Evolutionary conservation across 2,113 vertebrate genomes (phyloP), one percentile per base, ranked within the genome.

Genomic region (Microcebus ravelobensis): DNA sequence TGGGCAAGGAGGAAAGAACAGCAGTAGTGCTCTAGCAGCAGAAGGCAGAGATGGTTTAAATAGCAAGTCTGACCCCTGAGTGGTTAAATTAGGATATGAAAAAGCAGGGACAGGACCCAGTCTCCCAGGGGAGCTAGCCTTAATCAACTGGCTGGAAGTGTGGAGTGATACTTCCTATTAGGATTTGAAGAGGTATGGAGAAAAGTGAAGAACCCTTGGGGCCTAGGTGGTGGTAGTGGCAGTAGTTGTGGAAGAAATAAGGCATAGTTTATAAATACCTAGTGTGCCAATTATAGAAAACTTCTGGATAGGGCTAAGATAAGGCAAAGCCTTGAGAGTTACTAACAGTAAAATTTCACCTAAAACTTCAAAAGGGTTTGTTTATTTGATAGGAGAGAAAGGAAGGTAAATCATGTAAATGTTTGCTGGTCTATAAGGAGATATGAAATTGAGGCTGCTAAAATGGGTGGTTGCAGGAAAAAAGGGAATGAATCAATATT

Each of bases 311-410:
- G 73, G 52, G 18, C 20, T 74, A 52, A 48, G n/a, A 50, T 13
- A 65, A 31, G 55, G 20, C 61, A 95, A 88, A 93, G 27, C 45
- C 74, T 87, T 87, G 15, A 90, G 29, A 52, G 36, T 90, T 87
- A 93, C 34, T 83, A 90, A 65, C 5, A 94, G 25, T 77, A 85
- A 86, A 87, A 95, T 87, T 81, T 97, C 85, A 92, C 52, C 59
- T 70, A 80, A 86, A 87, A 95, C 25, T 71, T 84, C 20, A 92
- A 55, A 77, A 89, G n/a, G 20, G 29, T 27, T 84, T 18, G 39
- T 48, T 95, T 93, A 79, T 85, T 81, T 90, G 21, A 81, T 45
- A 90, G 17, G 17, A 45, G 42, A 93, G n/a, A 48, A 96, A 83
- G 59, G 76, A 87, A 82, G 59, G 18, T 96, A 91, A 87, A 91